Percentiles rank a stretch among this genome's conserved stretches.
Evolutionary conservation across 2,113 vertebrate genomes (phyloP).

Genomic region (Crypturellus undulatus): DNA sequence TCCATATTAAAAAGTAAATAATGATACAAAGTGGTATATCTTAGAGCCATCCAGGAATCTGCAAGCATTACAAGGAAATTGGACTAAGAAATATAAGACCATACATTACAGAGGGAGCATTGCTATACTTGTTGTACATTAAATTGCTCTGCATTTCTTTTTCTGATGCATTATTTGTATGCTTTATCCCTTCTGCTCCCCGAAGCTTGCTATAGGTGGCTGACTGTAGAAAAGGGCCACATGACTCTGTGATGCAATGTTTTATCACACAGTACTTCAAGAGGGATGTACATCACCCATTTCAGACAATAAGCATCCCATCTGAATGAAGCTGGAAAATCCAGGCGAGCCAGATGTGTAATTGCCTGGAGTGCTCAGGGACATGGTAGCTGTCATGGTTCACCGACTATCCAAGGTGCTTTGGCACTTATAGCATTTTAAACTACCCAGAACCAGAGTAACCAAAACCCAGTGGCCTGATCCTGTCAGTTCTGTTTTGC

Average conservation of each 20-base stretch:
- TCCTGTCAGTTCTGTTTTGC: conserved; percentile 68
- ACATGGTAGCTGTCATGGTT: conserved; percentile 54
- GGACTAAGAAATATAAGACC: neutral
- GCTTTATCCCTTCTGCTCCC: neutral
- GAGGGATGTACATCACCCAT: conserved; percentile 7
- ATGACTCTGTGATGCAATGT: neutral
- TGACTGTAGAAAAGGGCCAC: neutral
- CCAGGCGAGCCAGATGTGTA: conserved; percentile 46
- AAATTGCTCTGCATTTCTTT: neutral
- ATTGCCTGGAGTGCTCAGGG: conserved; percentile 61
- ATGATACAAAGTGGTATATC: neutral
- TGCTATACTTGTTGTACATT: neutral
- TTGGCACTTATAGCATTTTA: conserved; percentile 57
- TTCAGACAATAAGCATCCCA: conserved; percentile 48
- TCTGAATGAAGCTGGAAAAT: conserved; percentile 35
- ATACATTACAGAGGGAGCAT: neutral
- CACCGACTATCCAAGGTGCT: conserved; percentile 68
- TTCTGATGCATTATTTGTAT: neutral
- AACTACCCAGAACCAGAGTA: conserved; percentile 53
- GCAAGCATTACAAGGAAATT: neutral
- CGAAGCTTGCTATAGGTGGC: neutral
- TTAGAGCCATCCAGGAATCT: neutral
- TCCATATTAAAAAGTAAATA: neutral
- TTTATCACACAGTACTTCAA: conserved; percentile 43
- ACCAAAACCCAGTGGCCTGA: conserved; percentile 61